A percentile compares a stretch with the other conserved stretches of the same genome.
Evolutionary conservation across 2,888 invertebrate genomes (phyloP).

Genomic region (Caenorhabditis uteleia): DNA sequence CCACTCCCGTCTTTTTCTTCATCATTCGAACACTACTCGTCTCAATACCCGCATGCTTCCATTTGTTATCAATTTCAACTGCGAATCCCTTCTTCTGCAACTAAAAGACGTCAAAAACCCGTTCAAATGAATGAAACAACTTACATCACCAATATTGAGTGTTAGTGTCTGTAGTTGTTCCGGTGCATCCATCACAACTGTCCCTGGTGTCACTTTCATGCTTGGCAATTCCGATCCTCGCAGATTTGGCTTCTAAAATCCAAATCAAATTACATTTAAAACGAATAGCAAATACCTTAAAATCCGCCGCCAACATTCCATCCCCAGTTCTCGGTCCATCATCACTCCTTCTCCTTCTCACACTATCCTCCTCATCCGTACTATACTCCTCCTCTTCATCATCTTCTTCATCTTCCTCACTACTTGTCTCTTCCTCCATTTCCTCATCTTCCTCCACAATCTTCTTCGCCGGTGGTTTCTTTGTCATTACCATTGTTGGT

Average conservation of each 20-base stretch:
- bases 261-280: conserved; percentile 1
- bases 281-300: conserved; percentile 7
- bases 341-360: background rate
- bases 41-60: conserved; percentile 35
- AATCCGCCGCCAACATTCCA: conserved; percentile 8
- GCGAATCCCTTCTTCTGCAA: conserved; percentile 17
- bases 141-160: conserved; percentile 16
- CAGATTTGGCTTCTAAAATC: conserved; percentile 33
- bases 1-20: conserved; percentile 4
- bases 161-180: conserved; percentile 25
- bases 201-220: conserved; percentile 28
- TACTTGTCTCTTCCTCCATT: conserved; percentile 8
- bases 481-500: background rate
- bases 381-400: background rate
- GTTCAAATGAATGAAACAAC: background rate
- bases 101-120: background rate
- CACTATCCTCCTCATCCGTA: background rate
- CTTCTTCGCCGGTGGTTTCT: background rate
- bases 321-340: background rate
- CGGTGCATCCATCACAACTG: conserved; percentile 42
- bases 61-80: conserved; percentile 42
- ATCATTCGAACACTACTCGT: conserved; percentile 27
- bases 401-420: conserved; percentile 1
- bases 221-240: conserved; percentile 26
- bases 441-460: conserved; percentile 22